phyloP scores from a whole-genome alignment of 2,888 invertebrate species.

The Heliconius sara region DNA sequence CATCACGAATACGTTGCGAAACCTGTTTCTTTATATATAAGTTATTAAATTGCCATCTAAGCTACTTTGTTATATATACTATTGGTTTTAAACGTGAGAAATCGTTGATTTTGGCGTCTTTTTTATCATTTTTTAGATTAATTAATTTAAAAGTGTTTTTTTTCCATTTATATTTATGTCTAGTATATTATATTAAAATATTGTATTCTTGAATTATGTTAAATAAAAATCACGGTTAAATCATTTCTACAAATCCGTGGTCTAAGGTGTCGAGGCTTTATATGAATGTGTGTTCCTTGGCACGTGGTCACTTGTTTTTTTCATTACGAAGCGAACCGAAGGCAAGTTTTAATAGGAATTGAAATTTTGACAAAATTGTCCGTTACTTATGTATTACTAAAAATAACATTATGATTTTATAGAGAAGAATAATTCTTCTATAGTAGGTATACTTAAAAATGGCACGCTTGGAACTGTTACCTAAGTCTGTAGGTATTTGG shows the following conservation, averaged over 20 bases:
- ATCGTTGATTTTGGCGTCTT: not conserved
- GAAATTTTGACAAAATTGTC: slow-evolving; percentile 38
- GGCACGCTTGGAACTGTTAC: not conserved
- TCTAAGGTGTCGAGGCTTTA: slow-evolving; percentile 36
- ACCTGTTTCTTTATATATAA: slow-evolving; percentile 12
- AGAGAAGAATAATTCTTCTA: slow-evolving; percentile 9
- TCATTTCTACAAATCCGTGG: slow-evolving; percentile 24
- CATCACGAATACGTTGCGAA: slow-evolving; percentile 15
- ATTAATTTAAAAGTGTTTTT: not conserved
- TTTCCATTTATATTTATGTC: not conserved
- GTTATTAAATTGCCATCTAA: not conserved
- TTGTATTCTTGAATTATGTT: not conserved
- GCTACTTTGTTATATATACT: not conserved
- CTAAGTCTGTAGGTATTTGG: slow-evolving; percentile 14
- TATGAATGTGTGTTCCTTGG: slow-evolving; percentile 60
- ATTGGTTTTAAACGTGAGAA: not conserved
- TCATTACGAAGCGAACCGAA: slow-evolving; percentile 39
- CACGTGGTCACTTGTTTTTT: slow-evolving; percentile 71
- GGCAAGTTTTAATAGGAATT: slow-evolving; percentile 37
- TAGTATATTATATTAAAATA: not conserved
- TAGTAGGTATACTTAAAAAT: slow-evolving; percentile 3
- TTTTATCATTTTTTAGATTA: not conserved
- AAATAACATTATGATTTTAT: not conserved
- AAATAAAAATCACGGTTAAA: not conserved
- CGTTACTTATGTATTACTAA: slow-evolving; percentile 21